Conservation (phyloP, 92 coral and sea anemone species). For the Bergia sp. region DNA sequence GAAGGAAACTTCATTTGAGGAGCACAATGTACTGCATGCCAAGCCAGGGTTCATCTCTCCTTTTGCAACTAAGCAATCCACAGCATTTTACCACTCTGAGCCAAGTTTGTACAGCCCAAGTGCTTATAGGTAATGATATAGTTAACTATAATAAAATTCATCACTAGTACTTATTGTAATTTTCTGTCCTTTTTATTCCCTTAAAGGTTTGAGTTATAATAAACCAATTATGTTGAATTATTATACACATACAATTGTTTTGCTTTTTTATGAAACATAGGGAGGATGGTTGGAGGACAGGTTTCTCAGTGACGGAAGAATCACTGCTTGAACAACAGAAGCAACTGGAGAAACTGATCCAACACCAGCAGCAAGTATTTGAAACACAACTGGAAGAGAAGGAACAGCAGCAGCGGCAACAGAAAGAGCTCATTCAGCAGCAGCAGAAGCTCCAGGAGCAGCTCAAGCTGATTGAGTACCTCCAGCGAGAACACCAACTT, state of each 20-base stretch:
- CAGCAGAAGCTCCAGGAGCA: constrained; percentile 73
- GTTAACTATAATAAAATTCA: not conserved
- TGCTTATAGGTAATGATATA: constrained; percentile 6
- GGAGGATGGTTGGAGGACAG: constrained; percentile 45
- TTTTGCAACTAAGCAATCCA: constrained; percentile 22
- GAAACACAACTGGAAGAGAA: constrained; percentile 76
- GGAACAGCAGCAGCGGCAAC: constrained; percentile 72
- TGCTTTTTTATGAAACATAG: not conserved
- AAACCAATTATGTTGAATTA: no score
- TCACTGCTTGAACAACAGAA: constrained; percentile 74
- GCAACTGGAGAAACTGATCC: constrained; percentile 69
- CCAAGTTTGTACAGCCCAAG: constrained; percentile 34
- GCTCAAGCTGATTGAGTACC: constrained; percentile 65
- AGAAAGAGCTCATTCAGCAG: constrained; percentile 66
- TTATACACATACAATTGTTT: no score
- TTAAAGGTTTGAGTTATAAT: no score
- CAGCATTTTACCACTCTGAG: constrained; percentile 35
- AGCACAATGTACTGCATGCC: constrained; percentile 7
- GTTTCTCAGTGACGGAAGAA: constrained; percentile 51
- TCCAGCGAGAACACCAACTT: constrained; percentile 62
- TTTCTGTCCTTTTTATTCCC: no score
- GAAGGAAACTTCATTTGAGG: not conserved
- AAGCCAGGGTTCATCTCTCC: constrained; percentile 28
- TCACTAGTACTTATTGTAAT: no score
- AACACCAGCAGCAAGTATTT: constrained; percentile 74